Base-by-base conservation (phyloP, 2,888 invertebrate genomes). In the Micropterix aruncella region DNA sequence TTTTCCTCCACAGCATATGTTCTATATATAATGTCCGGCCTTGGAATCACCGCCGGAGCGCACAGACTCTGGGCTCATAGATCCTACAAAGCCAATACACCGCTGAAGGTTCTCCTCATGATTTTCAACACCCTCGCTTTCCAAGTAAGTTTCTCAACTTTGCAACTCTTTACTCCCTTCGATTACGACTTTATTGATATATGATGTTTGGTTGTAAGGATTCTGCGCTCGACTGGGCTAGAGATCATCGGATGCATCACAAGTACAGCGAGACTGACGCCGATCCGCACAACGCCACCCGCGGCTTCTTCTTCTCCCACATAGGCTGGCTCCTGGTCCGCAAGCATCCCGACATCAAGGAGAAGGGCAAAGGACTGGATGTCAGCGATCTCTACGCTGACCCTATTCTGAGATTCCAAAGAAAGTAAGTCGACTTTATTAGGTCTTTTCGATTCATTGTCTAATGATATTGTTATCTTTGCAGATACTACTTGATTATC, bases 241-340 rank as follows among this genome's bases (percentile, higher is more conserved):
- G 86, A 18, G 86, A 88, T 57, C 89, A 90, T 58, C 73, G 86
- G 3, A 77, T 83, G 47, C 88, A 89, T 55, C 88, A 89, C 62
- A 85, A 85, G 56, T 88, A 79, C 52, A 65, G 71, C 0, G 73
- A 74, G 52, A 73, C 73, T 0, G 79, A 84, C 52, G 85, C 75
- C 0, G 88, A 89, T 58, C 89, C 88, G 1, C 87, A 88, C 61
- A 87, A 88, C 57, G 74, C 83, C 0, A 76, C 71, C 40, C 67
- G 86, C 39, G 91, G 91, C 1, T 89, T 92, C 66, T 91, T 90
- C 69, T 92, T 90, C 63, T 75, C 83, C 2, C 91, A 92, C 59
- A 75, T 91, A 43, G 91, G 91, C 3, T 93, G 91, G 91, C 64
- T 91, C 16, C 74, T 90, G 74, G 65, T 67, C 47, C 75, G 72